Evolutionary conservation across 2,113 vertebrate genomes (phyloP), one percentile per base, ranked within the genome.

Genomic region (Pachycephala philippinensis): DNA sequence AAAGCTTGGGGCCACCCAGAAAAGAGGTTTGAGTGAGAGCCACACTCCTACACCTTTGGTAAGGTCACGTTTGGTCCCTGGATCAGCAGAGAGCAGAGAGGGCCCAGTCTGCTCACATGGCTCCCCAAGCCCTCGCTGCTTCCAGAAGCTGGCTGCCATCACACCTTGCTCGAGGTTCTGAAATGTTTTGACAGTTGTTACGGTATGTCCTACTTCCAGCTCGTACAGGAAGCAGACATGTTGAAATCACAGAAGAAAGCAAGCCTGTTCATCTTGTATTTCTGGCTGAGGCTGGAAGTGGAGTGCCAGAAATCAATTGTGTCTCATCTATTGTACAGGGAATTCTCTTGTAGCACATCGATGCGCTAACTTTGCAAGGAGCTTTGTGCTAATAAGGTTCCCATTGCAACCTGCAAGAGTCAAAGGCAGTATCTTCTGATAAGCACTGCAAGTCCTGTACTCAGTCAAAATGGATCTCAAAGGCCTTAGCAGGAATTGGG

Each of bases 241-340:
- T 90, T 93, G 93, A 94, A 96, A 96, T 96, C 63, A 22, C 81
- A 80, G 54, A 87, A 95, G 81, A 94, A 96, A 96, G 63, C 87
- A 66, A 94, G 87, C 95, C 95, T 95, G 94, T 90, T 97, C 1
- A 2, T 95, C 95, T 93, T 83, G 95, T 96, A 94, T 93, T 96
- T 96, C 95, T 96, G 93, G 91, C 93, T 87, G 71, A 90, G 63
- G 52, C 78, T 90, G 56, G 79, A 96, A 95, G 54, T 23, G 42
- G 63, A 94, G 91, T 74, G 82, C 87, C 37, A 95, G 79, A 80
- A 97, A 86, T 93, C 91, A 88, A 10, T 95, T 91, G 87, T 91
- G 57, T 74, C 87, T 96, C 45, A 26, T 83, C 54, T 88, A 11
- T 80, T 83, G 72, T 85, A 49, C n/a, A 33, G 70, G 31, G 33